A percentile compares a stretch with the other conserved stretches of the same genome.
phyloP scores from a whole-genome alignment of 1,140 invertebrate species.

The Antheraea mylitta region DNA sequence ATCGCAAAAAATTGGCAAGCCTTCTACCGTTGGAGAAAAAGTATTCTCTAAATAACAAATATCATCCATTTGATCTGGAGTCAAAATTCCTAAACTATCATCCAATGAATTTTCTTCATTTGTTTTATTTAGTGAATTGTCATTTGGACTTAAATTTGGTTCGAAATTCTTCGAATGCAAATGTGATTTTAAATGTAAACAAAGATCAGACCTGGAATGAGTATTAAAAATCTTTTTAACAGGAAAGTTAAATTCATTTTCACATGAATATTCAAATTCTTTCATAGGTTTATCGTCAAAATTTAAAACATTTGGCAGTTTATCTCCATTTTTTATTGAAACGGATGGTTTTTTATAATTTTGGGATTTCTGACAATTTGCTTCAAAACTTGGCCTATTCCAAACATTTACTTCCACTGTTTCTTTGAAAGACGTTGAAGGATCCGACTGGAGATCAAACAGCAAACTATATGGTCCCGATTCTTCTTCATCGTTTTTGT shows the following conservation, averaged over 20 bases:
- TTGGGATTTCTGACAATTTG: constrained; percentile 32
- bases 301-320: constrained; percentile 62
- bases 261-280: constrained; percentile 74
- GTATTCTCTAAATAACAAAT: constrained; percentile 81
- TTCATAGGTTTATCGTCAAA: constrained; percentile 70
- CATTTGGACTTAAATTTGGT: constrained; percentile 67
- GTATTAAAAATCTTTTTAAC: constrained; percentile 57
- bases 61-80: constrained; percentile 92
- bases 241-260: constrained; percentile 56
- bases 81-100: constrained; percentile 90
- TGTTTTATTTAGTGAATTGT: constrained; percentile 72
- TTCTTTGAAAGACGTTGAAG: constrained; percentile 50
- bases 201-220: constrained; percentile 68
- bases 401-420: constrained; percentile 33
- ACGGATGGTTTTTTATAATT: constrained; percentile 34
- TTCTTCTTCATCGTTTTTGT: constrained; percentile 66
- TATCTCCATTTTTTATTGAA: constrained; percentile 54
- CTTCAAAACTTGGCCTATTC: constrained; percentile 35
- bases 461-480: constrained; percentile 80
- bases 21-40: constrained; percentile 80
- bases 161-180: constrained; percentile 53
- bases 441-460: constrained; percentile 70
- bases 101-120: constrained; percentile 89
- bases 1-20: constrained; percentile 71
- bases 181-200: constrained; percentile 66